A percentile compares a stretch with the other conserved stretches of the same genome.
Conservation (phyloP, 2,113 vertebrate species). For the Peromyscus leucopus region DNA sequence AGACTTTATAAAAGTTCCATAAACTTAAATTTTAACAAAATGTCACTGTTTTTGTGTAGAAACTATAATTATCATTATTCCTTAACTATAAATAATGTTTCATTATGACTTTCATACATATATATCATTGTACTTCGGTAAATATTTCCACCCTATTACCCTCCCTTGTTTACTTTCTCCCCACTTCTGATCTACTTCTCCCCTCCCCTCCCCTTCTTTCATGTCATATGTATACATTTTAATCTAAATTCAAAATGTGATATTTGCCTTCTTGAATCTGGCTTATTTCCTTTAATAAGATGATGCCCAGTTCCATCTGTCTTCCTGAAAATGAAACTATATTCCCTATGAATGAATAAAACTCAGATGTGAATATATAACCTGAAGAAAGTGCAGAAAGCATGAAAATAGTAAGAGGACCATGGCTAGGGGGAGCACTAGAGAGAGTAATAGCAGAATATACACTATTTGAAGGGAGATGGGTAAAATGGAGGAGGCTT, state of each 20-base stretch:
- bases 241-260: neutral
- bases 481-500: neutral
- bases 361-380: neutral
- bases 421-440: neutral
- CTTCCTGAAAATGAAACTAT: neutral
- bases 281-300: neutral
- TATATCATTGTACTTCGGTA: neutral
- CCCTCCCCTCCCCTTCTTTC: neutral
- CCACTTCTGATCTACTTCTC: neutral
- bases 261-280: neutral
- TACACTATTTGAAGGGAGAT: neutral
- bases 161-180: neutral
- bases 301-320: neutral
- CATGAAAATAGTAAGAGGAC: neutral
- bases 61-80: neutral
- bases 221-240: neutral
- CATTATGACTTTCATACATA: neutral
- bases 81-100: neutral
- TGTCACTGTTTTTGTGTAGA: neutral
- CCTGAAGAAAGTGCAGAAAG: neutral
- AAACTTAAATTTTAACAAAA: slow-evolving; percentile 6
- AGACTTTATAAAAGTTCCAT: slow-evolving; percentile 18
- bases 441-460: neutral
- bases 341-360: neutral
- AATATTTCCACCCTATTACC: neutral